phyloP scores from a whole-genome alignment of 2,888 invertebrate species.

The Ennomos fuscantarius region DNA sequence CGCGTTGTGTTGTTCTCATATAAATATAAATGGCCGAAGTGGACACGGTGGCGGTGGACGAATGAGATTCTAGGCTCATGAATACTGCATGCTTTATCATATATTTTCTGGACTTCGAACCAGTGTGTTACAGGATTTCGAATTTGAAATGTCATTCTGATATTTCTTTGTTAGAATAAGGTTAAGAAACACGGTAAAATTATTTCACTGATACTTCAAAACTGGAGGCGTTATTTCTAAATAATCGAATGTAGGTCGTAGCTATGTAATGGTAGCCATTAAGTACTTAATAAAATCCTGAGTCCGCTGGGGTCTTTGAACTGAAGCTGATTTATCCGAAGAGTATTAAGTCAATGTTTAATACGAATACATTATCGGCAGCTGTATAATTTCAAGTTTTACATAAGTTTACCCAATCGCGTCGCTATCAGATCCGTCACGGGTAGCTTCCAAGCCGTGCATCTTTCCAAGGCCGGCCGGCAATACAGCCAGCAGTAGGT shows the following conservation, averaged over 20 bases:
- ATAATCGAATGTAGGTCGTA: no score
- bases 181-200: no score
- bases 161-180: no score
- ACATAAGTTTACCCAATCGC: slow-evolving; percentile 25
- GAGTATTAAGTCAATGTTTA: no score
- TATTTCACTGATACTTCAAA: no score
- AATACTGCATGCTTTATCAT: slow-evolving; percentile 20
- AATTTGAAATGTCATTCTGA: not conserved
- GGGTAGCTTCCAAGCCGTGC: slow-evolving; percentile 27
- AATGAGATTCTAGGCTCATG: slow-evolving; percentile 17
- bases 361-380: no score
- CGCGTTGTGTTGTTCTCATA: slow-evolving; percentile 39
- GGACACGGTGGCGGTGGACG: slow-evolving; percentile 11
- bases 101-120: slow-evolving; percentile 6
- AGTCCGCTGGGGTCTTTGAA: no score
- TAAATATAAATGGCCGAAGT: slow-evolving; percentile 24
- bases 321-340: no score
- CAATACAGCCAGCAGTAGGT: slow-evolving; percentile 10
- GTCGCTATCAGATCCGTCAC: slow-evolving; percentile 28
- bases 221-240: no score
- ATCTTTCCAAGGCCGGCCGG: slow-evolving; percentile 25
- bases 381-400: slow-evolving; percentile 7
- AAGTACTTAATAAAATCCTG: no score
- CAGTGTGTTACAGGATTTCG: not conserved
- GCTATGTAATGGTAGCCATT: no score